Conservation (phyloP, 2,888 invertebrate species). For the Luffia ferchaultella region DNA sequence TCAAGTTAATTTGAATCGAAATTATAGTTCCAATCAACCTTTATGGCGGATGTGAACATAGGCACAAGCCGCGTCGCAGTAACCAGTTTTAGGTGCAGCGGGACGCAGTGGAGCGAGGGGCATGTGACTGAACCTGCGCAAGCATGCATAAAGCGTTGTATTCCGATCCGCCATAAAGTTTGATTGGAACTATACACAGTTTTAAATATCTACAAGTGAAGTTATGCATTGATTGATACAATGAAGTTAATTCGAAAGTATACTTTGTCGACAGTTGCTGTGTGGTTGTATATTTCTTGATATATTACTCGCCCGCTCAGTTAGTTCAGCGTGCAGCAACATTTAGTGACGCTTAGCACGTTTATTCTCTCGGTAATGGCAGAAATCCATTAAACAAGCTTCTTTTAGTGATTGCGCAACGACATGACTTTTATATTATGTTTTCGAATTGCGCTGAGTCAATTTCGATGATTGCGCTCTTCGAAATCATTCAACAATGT, state of each 20-base stretch:
- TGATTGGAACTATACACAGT: too few relatives aligned
- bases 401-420: slow-evolving; percentile 62
- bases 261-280: not conserved
- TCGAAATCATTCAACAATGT: not conserved
- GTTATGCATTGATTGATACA: not conserved
- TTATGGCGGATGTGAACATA: too few relatives aligned
- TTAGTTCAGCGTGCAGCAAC: not conserved
- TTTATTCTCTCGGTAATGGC: slow-evolving; percentile 64
- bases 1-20: too few relatives aligned
- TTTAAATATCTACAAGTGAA: too few relatives aligned
- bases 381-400: slow-evolving; percentile 64
- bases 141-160: too few relatives aligned
- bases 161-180: too few relatives aligned
- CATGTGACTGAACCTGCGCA: too few relatives aligned
- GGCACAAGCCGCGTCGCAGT: too few relatives aligned
- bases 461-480: slow-evolving; percentile 26
- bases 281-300: not conserved
- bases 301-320: slow-evolving; percentile 1
- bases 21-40: too few relatives aligned
- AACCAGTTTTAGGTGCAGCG: too few relatives aligned
- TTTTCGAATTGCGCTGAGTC: slow-evolving; percentile 54
- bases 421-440: slow-evolving; percentile 38
- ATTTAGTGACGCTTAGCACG: slow-evolving; percentile 40
- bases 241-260: not conserved
- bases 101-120: too few relatives aligned